These are phyloP conservation scores for Cladorhizidae sp. DNA, from an alignment of 37 sponge, comb jelly and placozoan species.

Conservation along the genomic window DNA sequence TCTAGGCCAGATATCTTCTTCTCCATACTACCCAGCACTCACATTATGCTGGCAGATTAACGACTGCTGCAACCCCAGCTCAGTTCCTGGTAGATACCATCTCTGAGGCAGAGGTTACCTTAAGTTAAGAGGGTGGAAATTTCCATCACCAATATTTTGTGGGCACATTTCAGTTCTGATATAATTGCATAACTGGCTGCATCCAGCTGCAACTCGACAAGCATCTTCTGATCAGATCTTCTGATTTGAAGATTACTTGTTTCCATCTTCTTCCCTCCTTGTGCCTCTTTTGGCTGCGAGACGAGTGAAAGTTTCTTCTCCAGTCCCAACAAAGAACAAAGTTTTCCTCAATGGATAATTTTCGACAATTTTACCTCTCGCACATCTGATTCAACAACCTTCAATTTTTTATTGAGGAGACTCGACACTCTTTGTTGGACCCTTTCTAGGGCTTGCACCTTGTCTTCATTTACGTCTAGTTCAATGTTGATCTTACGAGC, in stretches of 20 bases:
- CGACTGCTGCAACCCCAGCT: slow-evolving; percentile 36
- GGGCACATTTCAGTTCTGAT: slow-evolving; percentile 9
- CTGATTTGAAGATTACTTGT: background rate
- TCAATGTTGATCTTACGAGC: slow-evolving; percentile 41
- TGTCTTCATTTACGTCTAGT: slow-evolving; percentile 27
- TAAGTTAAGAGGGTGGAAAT: slow-evolving; percentile 37
- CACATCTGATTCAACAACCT: slow-evolving; percentile 26
- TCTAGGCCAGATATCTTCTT: slow-evolving; percentile 42
- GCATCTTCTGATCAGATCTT: slow-evolving; percentile 9
- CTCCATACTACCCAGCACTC: slow-evolving; percentile 22
- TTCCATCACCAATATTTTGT: slow-evolving; percentile 32
- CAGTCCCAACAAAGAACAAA: slow-evolving; percentile 17
- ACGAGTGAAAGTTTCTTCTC: slow-evolving; percentile 37
- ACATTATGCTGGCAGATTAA: slow-evolving; percentile 20
- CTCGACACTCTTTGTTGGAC: background rate
- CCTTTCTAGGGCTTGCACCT: background rate
- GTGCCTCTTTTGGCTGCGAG: slow-evolving; percentile 10
- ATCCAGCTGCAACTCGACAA: slow-evolving; percentile 19
- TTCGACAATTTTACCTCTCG: slow-evolving; percentile 2
- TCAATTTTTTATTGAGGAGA: background rate
- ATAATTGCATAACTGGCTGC: slow-evolving; percentile 2
- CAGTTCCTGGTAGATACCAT: slow-evolving; percentile 50
- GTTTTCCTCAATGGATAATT: slow-evolving; percentile 10
- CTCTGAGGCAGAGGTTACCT: slow-evolving; percentile 52
- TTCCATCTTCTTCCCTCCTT: slow-evolving; percentile 1